Evolutionary conservation across 2,888 invertebrate genomes (phyloP), one percentile per base, ranked within the genome.

Genomic region (Lithophane socia): DNA sequence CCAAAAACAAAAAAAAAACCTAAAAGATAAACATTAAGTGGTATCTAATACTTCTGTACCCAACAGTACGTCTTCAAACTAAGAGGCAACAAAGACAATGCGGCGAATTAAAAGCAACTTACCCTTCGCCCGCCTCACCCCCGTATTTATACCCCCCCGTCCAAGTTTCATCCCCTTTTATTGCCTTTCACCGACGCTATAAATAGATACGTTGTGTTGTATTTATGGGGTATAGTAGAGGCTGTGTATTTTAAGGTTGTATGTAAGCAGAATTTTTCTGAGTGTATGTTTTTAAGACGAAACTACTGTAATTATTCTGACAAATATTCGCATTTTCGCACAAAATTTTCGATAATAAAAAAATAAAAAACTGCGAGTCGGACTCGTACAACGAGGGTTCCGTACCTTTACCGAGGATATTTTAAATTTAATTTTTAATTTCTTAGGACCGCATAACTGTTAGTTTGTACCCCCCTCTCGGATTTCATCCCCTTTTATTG

Each of bases 71-170:
- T 73, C 77, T 85, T 74, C 87, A 86, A 87, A 88, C 89, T 91
- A 89, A 89, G 89, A 87, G 88, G 86, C 89, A 89, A 89, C 90
- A 84, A 88, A 89, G 89, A 88, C 90, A 89, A 88, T 89, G 88
- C 88, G 91, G 90, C 90, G 93, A 93, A 92, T 93, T 92, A 93
- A 92, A 93, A 90, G 91, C 91, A 86, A 91, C 90, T 90, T 90
- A 89, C 66, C 80, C 89, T 89, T 86, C 87, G 68, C 80, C 80
- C 79, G 70, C 69, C 56, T 21, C 65, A 4, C 37, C 65, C 76
- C 42, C 77, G 67, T 80, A 76, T 82, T 85, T 85, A 78, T 76
- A 79, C 52, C 82, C 60, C 60, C 56, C 18, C 66, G 44, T 79
- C 73, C 73, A 63, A 74, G 67, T 73, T 72, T 37, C 70, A 66